phyloP scores from a whole-genome alignment of 1,140 invertebrate species.

The Sarcophaga peregrina region DNA sequence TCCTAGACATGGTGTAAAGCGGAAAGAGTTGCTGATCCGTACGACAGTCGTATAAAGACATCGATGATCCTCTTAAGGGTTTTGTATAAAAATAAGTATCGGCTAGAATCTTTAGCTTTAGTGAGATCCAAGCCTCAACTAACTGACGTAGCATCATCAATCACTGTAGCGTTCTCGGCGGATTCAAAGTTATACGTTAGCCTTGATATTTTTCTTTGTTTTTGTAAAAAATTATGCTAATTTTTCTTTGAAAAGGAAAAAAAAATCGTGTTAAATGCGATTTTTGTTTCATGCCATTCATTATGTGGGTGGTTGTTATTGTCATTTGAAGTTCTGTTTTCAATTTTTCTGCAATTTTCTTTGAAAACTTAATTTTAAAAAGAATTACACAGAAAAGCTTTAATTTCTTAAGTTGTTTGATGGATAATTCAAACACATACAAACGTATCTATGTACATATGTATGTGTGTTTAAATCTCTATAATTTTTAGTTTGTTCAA shows the following conservation, averaged over 20 bases:
- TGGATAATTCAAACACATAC: not conserved
- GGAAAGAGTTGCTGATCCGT: no score
- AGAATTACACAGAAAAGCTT: not conserved
- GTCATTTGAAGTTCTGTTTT: not conserved
- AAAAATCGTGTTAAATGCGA: not conserved
- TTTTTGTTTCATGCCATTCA: not conserved
- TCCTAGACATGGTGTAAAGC: no score
- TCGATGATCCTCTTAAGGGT: no score
- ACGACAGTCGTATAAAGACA: no score
- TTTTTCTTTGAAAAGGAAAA: not conserved
- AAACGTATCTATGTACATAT: not conserved
- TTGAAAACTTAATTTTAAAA: not conserved
- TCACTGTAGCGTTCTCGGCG: not conserved
- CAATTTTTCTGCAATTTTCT: not conserved
- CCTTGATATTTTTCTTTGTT: not conserved
- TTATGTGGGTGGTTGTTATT: conserved; percentile 17
- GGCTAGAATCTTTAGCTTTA: no score
- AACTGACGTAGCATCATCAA: no score
- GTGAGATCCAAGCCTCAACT: no score
- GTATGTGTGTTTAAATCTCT: not conserved
- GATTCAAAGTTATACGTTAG: not conserved
- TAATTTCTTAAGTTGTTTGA: no score
- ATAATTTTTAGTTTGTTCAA: conserved; percentile 29
- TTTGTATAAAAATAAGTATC: no score
- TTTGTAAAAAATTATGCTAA: conserved; percentile 9